phyloP scores from a whole-genome alignment of 2,888 invertebrate genomes.

The Panorpa germanica region DNA sequence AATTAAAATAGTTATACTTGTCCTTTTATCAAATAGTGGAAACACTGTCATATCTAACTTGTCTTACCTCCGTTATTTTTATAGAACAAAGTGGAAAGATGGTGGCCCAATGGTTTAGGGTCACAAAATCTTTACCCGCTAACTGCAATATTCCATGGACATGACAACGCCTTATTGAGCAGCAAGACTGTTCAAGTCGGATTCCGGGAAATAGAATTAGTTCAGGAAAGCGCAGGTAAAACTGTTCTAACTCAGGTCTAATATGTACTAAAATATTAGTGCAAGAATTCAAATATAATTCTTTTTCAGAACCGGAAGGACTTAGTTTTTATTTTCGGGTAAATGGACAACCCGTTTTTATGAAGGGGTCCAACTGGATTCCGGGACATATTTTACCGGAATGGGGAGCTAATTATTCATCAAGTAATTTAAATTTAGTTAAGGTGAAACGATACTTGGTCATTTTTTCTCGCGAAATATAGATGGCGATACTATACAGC shows the following conservation, averaged over 20 bases:
- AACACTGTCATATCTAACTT: too few species aligned
- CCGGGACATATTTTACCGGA: slow-evolving; percentile 76
- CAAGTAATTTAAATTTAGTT: slow-evolving; percentile 24
- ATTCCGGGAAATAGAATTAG: slow-evolving; percentile 68
- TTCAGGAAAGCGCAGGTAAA: slow-evolving; percentile 45
- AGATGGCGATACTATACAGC: too few species aligned
- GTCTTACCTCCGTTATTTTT: too few species aligned
- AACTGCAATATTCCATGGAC: too few species aligned
- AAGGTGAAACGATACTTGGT: too few species aligned
- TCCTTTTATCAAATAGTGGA: too few species aligned
- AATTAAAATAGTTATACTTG: too few species aligned
- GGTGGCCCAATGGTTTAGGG: slow-evolving; percentile 97
- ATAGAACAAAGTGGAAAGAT: slow-evolving; percentile 34
- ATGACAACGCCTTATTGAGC: too few species aligned
- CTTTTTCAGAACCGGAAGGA: slow-evolving; percentile 30
- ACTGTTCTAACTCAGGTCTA: slow-evolving; percentile 11
- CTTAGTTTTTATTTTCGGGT: slow-evolving; percentile 72
- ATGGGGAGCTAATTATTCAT: slow-evolving; percentile 30
- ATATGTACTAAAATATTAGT: slow-evolving; percentile 6
- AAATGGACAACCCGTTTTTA: slow-evolving; percentile 73
- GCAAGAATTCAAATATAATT: slow-evolving; percentile 1
- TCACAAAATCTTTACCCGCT: slow-evolving; percentile 56
- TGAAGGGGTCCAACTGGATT: slow-evolving; percentile 91
- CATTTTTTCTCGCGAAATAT: too few species aligned
- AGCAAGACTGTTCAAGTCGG: slow-evolving; percentile 53